Percentiles rank a stretch among this genome's conserved stretches.
Evolutionary conservation across 2,113 vertebrate species (phyloP).

Genomic region (Pampusana beccarii): DNA sequence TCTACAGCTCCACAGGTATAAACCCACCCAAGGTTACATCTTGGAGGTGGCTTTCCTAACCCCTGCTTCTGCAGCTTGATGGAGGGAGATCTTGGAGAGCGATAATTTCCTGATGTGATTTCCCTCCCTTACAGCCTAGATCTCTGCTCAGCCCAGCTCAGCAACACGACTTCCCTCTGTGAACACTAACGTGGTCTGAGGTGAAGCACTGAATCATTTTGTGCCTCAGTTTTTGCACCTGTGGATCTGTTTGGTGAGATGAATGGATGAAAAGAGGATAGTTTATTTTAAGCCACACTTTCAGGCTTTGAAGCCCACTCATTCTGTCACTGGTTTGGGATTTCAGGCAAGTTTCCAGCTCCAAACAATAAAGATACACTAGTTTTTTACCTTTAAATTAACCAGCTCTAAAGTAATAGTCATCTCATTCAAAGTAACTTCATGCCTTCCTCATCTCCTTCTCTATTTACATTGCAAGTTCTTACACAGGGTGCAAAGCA

Average conservation of each 20-base stretch:
- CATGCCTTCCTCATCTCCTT: neutral
- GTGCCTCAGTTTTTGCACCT: neutral
- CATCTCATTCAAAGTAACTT: neutral
- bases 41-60: neutral
- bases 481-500: neutral
- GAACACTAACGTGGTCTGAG: neutral
- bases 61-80: neutral
- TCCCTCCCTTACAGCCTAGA: neutral
- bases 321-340: neutral
- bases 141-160: neutral
- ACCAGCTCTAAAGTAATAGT: neutral
- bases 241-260: neutral
- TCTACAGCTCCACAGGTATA: neutral
- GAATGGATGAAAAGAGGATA: neutral
- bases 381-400: slow-evolving; percentile 2
- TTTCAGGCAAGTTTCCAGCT: slow-evolving; percentile 15
- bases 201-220: neutral
- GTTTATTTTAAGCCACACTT: slow-evolving; percentile 25
- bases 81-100: neutral
- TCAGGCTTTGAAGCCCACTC: neutral
- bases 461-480: neutral
- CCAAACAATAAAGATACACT: neutral
- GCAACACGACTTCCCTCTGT: neutral
- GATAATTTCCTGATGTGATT: neutral
- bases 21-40: neutral